Evolutionary conservation across 2,888 invertebrate species (phyloP), one percentile per base, ranked within the genome.

Genomic region (Acanthopleura granulata): DNA sequence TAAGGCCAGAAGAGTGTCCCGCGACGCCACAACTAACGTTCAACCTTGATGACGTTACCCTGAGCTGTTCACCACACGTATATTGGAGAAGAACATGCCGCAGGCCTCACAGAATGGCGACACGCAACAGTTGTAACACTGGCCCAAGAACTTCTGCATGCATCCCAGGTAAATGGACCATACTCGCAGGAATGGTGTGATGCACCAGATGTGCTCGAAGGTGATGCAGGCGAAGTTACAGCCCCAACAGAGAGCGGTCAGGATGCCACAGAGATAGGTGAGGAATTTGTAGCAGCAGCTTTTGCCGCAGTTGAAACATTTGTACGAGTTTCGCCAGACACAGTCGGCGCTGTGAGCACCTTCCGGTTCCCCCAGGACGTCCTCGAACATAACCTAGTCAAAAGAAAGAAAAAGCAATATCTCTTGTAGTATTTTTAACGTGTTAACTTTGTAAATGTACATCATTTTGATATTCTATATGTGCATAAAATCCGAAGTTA

Each of bases 241-340:
- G 11, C 87, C 88, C 72, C 94, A 92, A 80, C 93, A 90, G 77
- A 94, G 91, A 0, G 94, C 94, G 73, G 93, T 92, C 49, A 94
- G 91, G n/a, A 94, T 94, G 0, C 94, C 94, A 14, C 93, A 91
- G 49, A 94, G 84, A 70, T 94, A 93, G 0, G 94, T 93, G 62
- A 94, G 91, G 72, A 93, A 87, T n/a, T 93, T 93, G 91, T 95
- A 95, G 89, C 94, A 94, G 88, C 93, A 93, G 87, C 93, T 93
- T 80, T 93, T 92, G 50, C 94, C 93, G 81, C 93, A 91, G 72
- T 92, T 92, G 91, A 94, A 95, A 89, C 94, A 84, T 14, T 72
- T 79, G 84, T 92, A 92, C 84, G 94, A 93, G 69, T 94, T 90
- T n/a, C 93, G 91, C 95, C 95, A 95, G 71, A 94, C 94, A 89